A percentile compares a stretch with the other conserved stretches of the same genome.
Conservation (phyloP, 2,888 invertebrate species). For the Zaprionus bogoriensis region DNA sequence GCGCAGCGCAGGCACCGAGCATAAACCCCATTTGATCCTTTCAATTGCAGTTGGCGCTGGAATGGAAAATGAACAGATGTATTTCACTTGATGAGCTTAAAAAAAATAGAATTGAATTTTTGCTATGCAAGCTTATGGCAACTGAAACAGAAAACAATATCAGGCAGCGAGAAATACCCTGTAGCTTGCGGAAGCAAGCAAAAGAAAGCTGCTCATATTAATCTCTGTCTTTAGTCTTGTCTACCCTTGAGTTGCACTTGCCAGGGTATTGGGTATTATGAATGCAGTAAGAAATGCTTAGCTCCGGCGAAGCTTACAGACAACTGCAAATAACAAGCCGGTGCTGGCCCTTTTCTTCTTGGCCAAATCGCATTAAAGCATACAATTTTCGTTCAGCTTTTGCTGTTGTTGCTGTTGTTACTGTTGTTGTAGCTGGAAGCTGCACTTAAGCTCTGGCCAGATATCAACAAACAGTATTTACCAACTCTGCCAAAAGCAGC, state of each 20-base stretch:
- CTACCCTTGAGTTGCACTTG: neutral
- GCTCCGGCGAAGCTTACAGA: constrained; percentile 25
- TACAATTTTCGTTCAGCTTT: constrained; percentile 48
- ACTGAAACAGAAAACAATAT: neutral
- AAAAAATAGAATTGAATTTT: neutral
- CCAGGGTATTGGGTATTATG: neutral
- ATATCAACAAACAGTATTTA: constrained; percentile 72
- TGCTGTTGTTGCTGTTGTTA: constrained; percentile 54
- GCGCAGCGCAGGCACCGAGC: neutral
- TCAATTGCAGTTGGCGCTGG: neutral
- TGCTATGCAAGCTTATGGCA: neutral
- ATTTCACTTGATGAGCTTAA: neutral
- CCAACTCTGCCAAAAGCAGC: constrained; percentile 46
- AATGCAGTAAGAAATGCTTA: constrained; percentile 13
- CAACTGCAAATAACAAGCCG: constrained; percentile 43
- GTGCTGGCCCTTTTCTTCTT: constrained; percentile 9
- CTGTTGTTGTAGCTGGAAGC: constrained; percentile 49
- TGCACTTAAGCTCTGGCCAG: constrained; percentile 67
- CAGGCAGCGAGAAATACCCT: neutral
- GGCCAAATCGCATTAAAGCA: constrained; percentile 65
- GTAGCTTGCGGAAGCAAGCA: neutral
- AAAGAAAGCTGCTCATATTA: no score
- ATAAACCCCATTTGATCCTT: neutral
- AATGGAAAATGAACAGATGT: neutral
- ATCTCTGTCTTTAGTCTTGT: neutral